Conservation (phyloP, 2,888 invertebrate genomes). For the Apodemia hepburni region DNA sequence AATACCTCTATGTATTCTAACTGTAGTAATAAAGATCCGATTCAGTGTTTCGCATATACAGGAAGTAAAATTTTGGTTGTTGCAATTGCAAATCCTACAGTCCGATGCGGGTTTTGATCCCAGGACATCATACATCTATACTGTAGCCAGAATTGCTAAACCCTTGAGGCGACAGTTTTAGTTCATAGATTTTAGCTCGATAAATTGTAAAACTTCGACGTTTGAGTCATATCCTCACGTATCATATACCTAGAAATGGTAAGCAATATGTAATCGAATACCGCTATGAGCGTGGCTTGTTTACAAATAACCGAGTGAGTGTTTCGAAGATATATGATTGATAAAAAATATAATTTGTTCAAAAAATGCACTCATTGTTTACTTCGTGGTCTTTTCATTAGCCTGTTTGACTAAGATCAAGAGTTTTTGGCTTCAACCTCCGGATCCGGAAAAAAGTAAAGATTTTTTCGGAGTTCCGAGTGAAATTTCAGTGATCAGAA, state of each 20-base stretch:
- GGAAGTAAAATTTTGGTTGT: too few relatives aligned
- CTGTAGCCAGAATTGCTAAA: not conserved
- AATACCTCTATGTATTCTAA: too few relatives aligned
- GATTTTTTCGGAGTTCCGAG: too few relatives aligned
- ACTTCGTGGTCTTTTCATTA: not conserved
- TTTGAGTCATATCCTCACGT: slow-evolving; percentile 30
- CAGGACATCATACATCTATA: not conserved
- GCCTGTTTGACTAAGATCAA: too few relatives aligned
- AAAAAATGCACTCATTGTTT: not conserved
- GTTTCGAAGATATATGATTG: not conserved
- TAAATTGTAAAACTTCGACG: not conserved
- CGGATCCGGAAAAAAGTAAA: too few relatives aligned
- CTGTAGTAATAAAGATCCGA: too few relatives aligned
- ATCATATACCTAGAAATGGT: slow-evolving; percentile 29
- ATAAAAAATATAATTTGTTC: not conserved
- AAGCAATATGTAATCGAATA: slow-evolving; percentile 37
- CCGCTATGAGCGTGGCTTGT: slow-evolving; percentile 33
- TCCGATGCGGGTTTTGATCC: too few relatives aligned
- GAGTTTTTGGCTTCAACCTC: too few relatives aligned
- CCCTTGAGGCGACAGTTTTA: not conserved
- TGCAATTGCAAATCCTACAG: too few relatives aligned
- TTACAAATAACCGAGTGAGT: slow-evolving; percentile 2
- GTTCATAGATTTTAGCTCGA: not conserved
- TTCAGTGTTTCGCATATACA: too few relatives aligned
- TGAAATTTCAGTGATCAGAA: too few relatives aligned